Percentiles rank a stretch among this genome's conserved stretches.
These are phyloP conservation scores for Camponotus fellah DNA, from an alignment of 2,888 invertebrate genomes.

Conservation along the genomic window DNA sequence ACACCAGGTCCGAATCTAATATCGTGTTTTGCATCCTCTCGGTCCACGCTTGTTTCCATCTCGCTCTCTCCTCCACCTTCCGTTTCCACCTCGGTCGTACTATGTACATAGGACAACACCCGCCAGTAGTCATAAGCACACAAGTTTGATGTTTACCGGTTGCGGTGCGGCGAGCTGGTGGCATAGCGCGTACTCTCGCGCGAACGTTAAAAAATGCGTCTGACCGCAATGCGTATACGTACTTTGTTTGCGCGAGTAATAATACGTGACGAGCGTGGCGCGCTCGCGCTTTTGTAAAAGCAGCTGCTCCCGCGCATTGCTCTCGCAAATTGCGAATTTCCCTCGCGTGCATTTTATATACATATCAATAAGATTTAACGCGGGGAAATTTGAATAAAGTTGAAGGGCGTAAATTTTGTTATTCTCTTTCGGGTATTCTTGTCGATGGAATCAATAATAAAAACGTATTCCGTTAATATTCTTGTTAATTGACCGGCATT, in stretches of 20 bases:
- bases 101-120: slow-evolving; percentile 67
- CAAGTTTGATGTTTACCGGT: slow-evolving; percentile 71
- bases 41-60: slow-evolving; percentile 20
- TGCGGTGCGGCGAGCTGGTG: slow-evolving; percentile 65
- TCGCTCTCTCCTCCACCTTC: slow-evolving; percentile 19
- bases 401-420: background rate
- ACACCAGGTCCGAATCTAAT: slow-evolving; percentile 71
- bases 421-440: background rate
- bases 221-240: slow-evolving; percentile 81
- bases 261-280: slow-evolving; percentile 22
- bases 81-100: slow-evolving; percentile 53
- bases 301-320: slow-evolving; percentile 15
- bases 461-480: background rate
- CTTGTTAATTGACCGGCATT: background rate
- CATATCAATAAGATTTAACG: background rate
- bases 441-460: background rate
- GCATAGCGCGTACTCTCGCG: slow-evolving; percentile 52
- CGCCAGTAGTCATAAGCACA: slow-evolving; percentile 63
- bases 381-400: background rate
- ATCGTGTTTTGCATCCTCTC: slow-evolving; percentile 71
- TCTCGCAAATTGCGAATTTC: slow-evolving; percentile 71
- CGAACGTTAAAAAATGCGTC: slow-evolving; percentile 75
- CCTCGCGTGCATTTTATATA: background rate
- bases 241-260: slow-evolving; percentile 62
- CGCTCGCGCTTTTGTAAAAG: slow-evolving; percentile 15